phyloP scores from a whole-genome alignment of 2,888 invertebrate genomes.

The Pogonocherus hispidulus region DNA sequence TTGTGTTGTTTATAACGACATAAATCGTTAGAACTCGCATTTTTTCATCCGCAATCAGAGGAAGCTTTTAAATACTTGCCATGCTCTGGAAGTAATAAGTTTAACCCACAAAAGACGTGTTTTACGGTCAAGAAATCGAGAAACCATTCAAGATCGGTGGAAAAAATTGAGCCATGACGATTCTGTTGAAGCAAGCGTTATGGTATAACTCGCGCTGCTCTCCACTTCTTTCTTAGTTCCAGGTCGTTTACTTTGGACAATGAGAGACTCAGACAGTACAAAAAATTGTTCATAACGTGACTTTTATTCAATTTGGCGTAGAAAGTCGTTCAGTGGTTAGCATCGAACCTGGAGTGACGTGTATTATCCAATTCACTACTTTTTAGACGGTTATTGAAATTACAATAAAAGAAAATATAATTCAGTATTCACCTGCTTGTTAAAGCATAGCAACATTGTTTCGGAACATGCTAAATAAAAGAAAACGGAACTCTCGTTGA shows the following conservation, averaged over 20 bases:
- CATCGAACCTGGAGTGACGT: not conserved
- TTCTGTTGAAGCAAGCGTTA: slow-evolving; percentile 16
- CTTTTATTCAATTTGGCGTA: slow-evolving; percentile 22
- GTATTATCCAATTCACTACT: not conserved
- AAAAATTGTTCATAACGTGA: slow-evolving; percentile 19
- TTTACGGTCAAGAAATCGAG: slow-evolving; percentile 25
- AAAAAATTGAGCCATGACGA: slow-evolving; percentile 32
- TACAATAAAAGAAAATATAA: not conserved
- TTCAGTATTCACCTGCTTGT: not conserved
- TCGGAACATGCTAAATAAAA: not conserved
- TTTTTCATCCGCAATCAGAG: slow-evolving; percentile 21
- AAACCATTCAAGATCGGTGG: slow-evolving; percentile 23
- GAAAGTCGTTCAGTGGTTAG: slow-evolving; percentile 6
- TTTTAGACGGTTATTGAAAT: not conserved
- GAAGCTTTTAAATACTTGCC: slow-evolving; percentile 30
- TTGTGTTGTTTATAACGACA: slow-evolving; percentile 1
- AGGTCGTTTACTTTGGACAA: slow-evolving; percentile 39
- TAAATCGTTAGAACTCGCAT: not conserved
- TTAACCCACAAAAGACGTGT: slow-evolving; percentile 33
- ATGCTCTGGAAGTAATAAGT: slow-evolving; percentile 24
- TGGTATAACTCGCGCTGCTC: slow-evolving; percentile 11
- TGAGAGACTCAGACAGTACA: slow-evolving; percentile 19
- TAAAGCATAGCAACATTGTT: not conserved
- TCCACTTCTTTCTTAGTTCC: slow-evolving; percentile 27
- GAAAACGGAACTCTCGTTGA: not conserved